Evolutionary conservation across 2,888 invertebrate species (phyloP).

Genomic region (Rotaria macrura): DNA sequence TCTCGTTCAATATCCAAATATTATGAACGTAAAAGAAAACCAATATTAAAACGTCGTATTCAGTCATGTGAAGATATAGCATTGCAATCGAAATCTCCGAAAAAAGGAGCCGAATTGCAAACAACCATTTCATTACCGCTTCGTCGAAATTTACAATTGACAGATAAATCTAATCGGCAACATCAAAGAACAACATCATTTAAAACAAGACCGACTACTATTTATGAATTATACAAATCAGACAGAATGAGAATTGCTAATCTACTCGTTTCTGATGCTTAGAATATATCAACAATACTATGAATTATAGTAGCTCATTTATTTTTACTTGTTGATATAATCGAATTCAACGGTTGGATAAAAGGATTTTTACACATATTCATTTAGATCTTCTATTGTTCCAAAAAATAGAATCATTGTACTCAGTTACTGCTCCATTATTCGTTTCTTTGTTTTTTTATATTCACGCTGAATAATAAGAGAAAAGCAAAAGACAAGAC

Average conservation of each 20-base stretch:
- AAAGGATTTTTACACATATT: not conserved
- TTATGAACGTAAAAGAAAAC: not conserved
- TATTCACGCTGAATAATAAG: not conserved
- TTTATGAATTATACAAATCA: not conserved
- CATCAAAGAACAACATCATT: not conserved
- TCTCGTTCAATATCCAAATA: slow-evolving; percentile 17
- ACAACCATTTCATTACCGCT: not conserved
- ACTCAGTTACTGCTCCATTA: not conserved
- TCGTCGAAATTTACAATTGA: not conserved
- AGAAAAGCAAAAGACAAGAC: not conserved
- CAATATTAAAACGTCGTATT: not conserved
- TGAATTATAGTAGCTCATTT: not conserved
- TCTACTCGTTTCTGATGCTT: not conserved
- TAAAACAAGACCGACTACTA: not conserved
- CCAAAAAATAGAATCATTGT: not conserved
- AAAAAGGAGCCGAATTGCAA: not conserved
- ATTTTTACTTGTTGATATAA: not conserved
- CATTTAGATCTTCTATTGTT: not conserved
- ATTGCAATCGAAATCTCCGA: not conserved
- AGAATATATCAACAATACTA: not conserved
- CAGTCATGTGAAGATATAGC: not conserved
- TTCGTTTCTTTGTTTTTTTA: not conserved
- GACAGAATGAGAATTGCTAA: slow-evolving; percentile 13
- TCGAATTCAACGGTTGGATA: not conserved
- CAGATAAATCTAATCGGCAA: not conserved